Percentiles rank a stretch among this genome's conserved stretches.
Evolutionary conservation across 2,113 vertebrate species (phyloP).

Genomic region (Arvicanthis niloticus): DNA sequence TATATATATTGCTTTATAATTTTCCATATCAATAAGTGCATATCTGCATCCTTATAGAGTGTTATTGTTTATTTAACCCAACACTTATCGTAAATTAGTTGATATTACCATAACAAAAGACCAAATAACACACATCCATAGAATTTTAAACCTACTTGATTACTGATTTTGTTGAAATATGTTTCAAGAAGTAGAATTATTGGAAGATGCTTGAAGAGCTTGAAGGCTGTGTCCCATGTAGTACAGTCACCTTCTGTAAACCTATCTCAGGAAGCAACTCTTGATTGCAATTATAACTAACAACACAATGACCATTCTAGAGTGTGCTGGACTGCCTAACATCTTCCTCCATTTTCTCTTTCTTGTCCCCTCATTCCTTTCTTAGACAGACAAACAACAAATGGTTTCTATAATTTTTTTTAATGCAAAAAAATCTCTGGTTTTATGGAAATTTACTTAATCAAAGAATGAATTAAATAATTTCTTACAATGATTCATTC

Average conservation of each 20-base stretch:
- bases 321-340: neutral
- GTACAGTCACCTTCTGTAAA: neutral
- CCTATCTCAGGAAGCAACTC: neutral
- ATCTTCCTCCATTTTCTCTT: neutral
- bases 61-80: constrained; percentile 27
- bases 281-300: neutral
- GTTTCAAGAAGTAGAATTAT: neutral
- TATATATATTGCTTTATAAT: neutral
- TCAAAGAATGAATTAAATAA: neutral
- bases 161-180: neutral
- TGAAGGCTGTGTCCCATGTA: neutral
- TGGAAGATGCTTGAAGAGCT: neutral
- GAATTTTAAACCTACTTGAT: neutral
- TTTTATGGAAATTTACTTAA: constrained; percentile 21
- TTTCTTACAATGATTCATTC: neutral
- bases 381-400: neutral
- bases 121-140: neutral
- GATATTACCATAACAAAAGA: constrained; percentile 13
- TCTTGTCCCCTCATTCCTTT: neutral
- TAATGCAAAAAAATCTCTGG: neutral
- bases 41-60: neutral
- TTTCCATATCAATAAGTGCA: neutral
- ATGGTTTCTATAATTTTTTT: neutral
- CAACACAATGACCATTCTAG: neutral
- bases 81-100: neutral